Base-by-base conservation (phyloP, 1,140 invertebrate species). In the Brachystomella parvula region DNA sequence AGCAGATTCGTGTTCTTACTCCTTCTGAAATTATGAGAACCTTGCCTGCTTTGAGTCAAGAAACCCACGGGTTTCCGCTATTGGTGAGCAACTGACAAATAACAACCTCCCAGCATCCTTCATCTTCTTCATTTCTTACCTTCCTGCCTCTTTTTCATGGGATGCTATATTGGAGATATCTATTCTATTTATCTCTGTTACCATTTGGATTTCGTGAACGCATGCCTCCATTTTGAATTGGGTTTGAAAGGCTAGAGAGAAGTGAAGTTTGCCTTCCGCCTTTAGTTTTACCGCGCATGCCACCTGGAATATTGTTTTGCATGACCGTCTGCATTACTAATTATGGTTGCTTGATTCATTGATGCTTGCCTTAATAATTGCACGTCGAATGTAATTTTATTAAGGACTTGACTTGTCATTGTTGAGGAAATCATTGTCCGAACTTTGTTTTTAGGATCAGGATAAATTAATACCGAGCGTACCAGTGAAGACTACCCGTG, bases 21-120 rank as follows among this genome's bases (percentile, higher is more conserved):
- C 87, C 87, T 72, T 89, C 87, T 73, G 88, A 89, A 84, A 89
- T 89, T 77, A 89, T 89, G 87, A 85, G 86, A 81, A 89, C 87
- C 77, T 84, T 89, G 78, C 88, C 88, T 77, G 87, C 86, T 78
- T 83, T 89, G 78, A 81, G 80, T 80, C 85, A 86, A 81, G 68
- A 70, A 47, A 65, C 32, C 62, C 67, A 44, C 56, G 47, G 31
- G 30, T 69, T 67, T 64, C 19, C 32, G 31, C 32, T 65, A 28
- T 26, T 72, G 70, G 67, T 72, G 70, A 69, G 70, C 39, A 31
- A 21, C 47, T 31, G 47, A 9, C 32, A 58, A 30, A 58, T 63
- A 26, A n/a, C n/a, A n/a, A n/a, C n/a, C n/a, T n/a, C n/a, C n/a
- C n/a, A n/a, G n/a, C n/a, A n/a, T n/a, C n/a, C n/a, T n/a, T n/a